Percentiles rank a stretch among this genome's conserved stretches.
Conservation (phyloP, 2,888 invertebrate species). For the Andrena chrysosceles region DNA sequence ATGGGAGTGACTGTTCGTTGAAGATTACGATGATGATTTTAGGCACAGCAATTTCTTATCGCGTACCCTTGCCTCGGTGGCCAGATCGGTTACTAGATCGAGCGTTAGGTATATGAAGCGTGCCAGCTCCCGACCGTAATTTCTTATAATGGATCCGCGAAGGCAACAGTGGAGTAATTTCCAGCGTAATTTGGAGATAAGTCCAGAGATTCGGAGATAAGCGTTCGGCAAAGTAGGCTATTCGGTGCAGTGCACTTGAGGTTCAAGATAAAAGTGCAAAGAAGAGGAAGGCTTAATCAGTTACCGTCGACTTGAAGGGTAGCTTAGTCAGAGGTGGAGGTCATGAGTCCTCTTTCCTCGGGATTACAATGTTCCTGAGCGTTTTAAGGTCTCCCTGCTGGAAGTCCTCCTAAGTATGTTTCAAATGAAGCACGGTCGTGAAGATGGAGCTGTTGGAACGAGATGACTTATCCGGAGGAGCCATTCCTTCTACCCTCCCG, state of each 20-base stretch:
- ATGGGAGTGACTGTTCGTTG: not conserved
- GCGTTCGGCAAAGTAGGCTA: conserved; percentile 53
- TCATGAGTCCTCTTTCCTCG: not conserved
- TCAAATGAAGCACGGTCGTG: not conserved
- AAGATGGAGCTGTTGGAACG: not conserved
- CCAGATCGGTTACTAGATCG: conserved; percentile 38
- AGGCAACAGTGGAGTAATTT: conserved; percentile 39
- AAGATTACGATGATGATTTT: conserved; percentile 12
- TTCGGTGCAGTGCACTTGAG: conserved; percentile 6
- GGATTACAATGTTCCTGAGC: conserved; percentile 9
- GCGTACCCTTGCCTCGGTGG: not conserved
- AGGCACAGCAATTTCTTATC: conserved; percentile 10
- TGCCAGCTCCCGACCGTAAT: conserved; percentile 20
- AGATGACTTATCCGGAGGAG: not conserved
- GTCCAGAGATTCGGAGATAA: conserved; percentile 41
- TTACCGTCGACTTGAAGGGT: conserved; percentile 14
- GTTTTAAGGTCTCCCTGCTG: not conserved
- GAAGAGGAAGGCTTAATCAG: conserved; percentile 40
- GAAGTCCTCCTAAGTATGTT: conserved; percentile 8
- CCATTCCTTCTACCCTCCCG: not conserved
- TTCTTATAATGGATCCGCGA: conserved; percentile 42
- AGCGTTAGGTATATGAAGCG: conserved; percentile 11
- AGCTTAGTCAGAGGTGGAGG: not conserved
- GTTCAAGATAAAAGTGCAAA: conserved; percentile 42
- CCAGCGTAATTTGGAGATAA: conserved; percentile 46